A percentile compares a stretch with the other conserved stretches of the same genome.
Evolutionary conservation across 1,140 invertebrate species (phyloP).

Genomic region (Diabrotica undecimpunctata): DNA sequence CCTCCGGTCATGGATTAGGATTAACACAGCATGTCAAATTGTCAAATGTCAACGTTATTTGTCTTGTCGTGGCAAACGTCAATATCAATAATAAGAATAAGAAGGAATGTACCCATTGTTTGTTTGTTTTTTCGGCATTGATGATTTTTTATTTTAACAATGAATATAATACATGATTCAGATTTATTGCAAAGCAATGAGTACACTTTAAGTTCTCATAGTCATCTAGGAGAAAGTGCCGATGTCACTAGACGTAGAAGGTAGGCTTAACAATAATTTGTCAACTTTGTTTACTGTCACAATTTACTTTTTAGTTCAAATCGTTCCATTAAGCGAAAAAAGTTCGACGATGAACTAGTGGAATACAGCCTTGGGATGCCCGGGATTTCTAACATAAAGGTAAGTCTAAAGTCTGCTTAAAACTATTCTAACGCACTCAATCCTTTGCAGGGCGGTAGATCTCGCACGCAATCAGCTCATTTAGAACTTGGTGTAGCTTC

Average conservation of each 20-base stretch:
- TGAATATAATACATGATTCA: conserved; percentile 14
- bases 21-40: too few species aligned
- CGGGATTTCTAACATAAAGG: conserved; percentile 55
- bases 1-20: too few species aligned
- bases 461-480: conserved; percentile 45
- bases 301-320: conserved; percentile 65
- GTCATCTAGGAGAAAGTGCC: conserved; percentile 14
- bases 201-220: conserved; percentile 8
- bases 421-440: neutral
- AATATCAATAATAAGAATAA: too few species aligned
- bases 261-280: neutral
- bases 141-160: conserved; percentile 7
- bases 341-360: conserved; percentile 96
- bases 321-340: conserved; percentile 88
- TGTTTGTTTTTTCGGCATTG: too few species aligned
- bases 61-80: too few species aligned
- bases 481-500: conserved; percentile 42
- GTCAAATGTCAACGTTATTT: too few species aligned
- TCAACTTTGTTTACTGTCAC: conserved; percentile 1
- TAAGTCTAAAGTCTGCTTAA: conserved; percentile 21
- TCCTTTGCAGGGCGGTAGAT: conserved; percentile 47
- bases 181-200: conserved; percentile 16
- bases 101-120: too few species aligned
- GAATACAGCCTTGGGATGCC: conserved; percentile 75
- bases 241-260: conserved; percentile 20